phyloP scores from a whole-genome alignment of 1,140 invertebrate genomes.

The Bilobella aurantiaca region DNA sequence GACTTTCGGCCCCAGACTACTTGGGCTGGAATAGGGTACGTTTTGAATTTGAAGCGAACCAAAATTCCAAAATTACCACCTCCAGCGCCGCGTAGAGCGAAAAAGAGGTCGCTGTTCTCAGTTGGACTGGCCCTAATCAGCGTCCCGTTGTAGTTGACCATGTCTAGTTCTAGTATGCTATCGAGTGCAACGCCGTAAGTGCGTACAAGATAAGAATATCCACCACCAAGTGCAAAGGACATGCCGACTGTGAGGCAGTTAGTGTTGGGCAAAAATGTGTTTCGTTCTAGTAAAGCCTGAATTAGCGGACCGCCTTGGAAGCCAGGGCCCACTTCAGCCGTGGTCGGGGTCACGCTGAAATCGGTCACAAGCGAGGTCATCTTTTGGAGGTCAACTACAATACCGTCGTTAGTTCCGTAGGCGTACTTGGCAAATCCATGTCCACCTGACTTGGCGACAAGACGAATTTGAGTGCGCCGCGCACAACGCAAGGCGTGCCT shows the following conservation, averaged over 20 bases:
- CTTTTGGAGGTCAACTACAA: slow-evolving; percentile 3
- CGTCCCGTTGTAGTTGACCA: slow-evolving; percentile 2
- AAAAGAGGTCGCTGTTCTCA: slow-evolving; percentile 5
- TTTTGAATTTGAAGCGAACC: too few relatives aligned
- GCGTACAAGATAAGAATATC: neutral
- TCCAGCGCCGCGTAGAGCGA: slow-evolving; percentile 8
- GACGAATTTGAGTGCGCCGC: neutral
- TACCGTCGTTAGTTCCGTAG: neutral
- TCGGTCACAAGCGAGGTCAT: neutral
- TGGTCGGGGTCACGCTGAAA: too few relatives aligned
- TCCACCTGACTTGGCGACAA: slow-evolving; percentile 2
- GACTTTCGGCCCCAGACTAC: too few relatives aligned
- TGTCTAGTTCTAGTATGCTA: slow-evolving; percentile 6
- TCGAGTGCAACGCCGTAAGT: neutral
- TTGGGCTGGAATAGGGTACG: too few relatives aligned
- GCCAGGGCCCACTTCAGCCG: neutral
- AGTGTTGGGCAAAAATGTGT: neutral
- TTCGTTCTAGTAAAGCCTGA: neutral
- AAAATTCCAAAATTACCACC: too few relatives aligned
- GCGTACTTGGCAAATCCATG: slow-evolving; percentile 2
- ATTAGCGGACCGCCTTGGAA: neutral
- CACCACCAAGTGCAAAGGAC: neutral
- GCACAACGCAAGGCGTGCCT: neutral
- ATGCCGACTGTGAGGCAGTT: neutral
- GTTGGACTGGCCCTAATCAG: neutral